phyloP scores from a whole-genome alignment of 2,113 vertebrate genomes.

The Apteryx mantelli region DNA sequence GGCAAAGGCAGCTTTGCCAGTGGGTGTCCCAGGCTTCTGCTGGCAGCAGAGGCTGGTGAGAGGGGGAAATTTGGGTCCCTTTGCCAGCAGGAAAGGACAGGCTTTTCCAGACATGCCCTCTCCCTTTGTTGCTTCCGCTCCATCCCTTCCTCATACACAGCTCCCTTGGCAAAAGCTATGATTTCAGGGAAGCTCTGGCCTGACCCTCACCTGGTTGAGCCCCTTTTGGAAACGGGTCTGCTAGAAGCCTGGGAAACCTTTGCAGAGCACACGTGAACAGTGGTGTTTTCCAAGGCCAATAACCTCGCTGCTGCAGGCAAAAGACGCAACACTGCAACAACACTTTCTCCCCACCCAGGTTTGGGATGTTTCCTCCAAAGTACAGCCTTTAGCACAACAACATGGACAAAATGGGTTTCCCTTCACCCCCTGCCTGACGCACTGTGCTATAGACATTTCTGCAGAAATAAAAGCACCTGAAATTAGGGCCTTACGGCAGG shows the following conservation, averaged over 20 bases:
- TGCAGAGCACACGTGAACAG: rapidly evolving
- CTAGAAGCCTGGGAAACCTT: neutral
- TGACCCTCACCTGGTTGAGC: neutral
- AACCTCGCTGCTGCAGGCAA: neutral
- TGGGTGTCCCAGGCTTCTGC: too few species aligned
- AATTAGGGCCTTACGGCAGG: too few species aligned
- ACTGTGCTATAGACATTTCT: too few species aligned
- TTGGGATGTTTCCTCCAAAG: too few species aligned
- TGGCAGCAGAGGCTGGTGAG: too few species aligned
- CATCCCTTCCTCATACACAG: neutral
- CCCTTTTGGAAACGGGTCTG: neutral
- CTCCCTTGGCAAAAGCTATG: neutral
- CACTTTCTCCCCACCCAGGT: too few species aligned
- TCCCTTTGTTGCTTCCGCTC: neutral
- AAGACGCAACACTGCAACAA: too few species aligned
- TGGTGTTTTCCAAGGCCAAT: neutral
- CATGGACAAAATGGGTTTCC: neutral
- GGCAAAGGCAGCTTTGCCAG: too few species aligned
- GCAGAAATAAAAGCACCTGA: too few species aligned
- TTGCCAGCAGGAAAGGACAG: neutral
- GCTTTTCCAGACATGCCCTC: neutral
- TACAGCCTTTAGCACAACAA: neutral
- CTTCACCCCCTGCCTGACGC: neutral
- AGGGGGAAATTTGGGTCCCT: too few species aligned
- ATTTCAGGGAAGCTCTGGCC: neutral